A percentile compares a stretch with the other conserved stretches of the same genome.
Conservation (phyloP, 1,140 invertebrate species). For the Pemphigus obesinymphae region DNA sequence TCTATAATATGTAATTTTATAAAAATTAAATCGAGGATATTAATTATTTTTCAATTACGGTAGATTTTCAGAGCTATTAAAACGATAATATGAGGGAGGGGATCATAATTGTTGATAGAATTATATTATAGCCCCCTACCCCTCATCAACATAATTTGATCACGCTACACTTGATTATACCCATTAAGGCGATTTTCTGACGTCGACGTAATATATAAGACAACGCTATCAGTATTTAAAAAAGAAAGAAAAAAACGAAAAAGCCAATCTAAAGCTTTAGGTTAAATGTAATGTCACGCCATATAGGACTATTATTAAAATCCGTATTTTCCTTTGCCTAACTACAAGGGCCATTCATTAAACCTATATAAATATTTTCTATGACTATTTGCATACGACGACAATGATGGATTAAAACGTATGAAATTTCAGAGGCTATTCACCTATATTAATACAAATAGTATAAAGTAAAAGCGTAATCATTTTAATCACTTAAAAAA, state of each 20-base stretch:
- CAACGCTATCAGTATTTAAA: not conserved
- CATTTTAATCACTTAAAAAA: too few species aligned
- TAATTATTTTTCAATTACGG: too few species aligned
- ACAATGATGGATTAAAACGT: not conserved
- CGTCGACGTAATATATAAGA: too few species aligned
- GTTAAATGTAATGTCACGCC: not conserved
- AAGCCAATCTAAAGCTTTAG: not conserved
- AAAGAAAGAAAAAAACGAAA: not conserved
- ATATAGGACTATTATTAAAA: conserved; percentile 4
- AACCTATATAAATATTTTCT: not conserved
- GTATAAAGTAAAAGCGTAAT: too few species aligned
- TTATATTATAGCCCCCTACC: too few species aligned
- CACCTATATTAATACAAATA: too few species aligned
- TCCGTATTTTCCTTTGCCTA: not conserved
- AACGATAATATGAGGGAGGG: too few species aligned
- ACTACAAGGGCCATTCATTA: not conserved
- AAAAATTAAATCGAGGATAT: too few species aligned
- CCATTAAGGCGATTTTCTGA: not conserved
- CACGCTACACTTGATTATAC: not conserved
- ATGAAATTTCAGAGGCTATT: not conserved
- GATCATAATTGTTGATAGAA: too few species aligned
- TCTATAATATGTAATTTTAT: too few species aligned
- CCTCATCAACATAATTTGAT: too few species aligned
- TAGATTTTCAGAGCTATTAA: too few species aligned
- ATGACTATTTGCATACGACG: not conserved